Evolutionary conservation across 2,113 vertebrate species (phyloP), one percentile per base, ranked within the genome.

Genomic region (Theristicus caerulescens): DNA sequence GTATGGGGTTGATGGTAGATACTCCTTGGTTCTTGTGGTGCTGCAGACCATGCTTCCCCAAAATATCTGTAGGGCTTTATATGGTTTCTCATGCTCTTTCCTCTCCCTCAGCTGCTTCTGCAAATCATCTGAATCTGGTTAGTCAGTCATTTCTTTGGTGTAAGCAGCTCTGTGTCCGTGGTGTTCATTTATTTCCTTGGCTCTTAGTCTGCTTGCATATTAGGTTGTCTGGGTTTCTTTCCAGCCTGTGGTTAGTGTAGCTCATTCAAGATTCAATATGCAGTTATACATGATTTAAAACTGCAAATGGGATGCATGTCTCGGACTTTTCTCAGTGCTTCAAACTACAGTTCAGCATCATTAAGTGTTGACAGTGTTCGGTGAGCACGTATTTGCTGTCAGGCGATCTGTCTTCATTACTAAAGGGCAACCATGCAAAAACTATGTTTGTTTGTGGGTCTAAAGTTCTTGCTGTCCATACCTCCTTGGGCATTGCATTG

Each of bases 371-470:
- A 74, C 29, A 52, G 55, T 89, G 73, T 90, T 94, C 89, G 49
- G 92, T 55, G 85, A 93, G 91, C 93, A 77, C 29, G 0, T 84
- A 94, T 86, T 96, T 97, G 89, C 82, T 97, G 65, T 96, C 88
- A 88, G 71, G 82, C 96, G 87, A 82, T 93, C 22, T 77, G 61
- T 86, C 93, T 94, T 92, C 73, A 64, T 87, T 86, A 74, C 64
- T 95, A 65, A 94, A 88, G 76, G 93, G 77, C 94, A 80, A 65
- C 87, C 19, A 52, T 88, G 74, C 80, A 89, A 92, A 93, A 94
- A 58, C 47, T 21, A 4, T 67, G 57, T 93, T 96, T 96, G 66
- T 88, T 88, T 94, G 83, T 86, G 83, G 31, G 72, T 92, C 34
- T 87, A 52, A 66, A 90, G 64, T 90, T 86, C 62, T 88, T 93